Evolutionary conservation across 2,888 invertebrate genomes (phyloP), one percentile per base, ranked within the genome.

Genomic region (Phalera bucephala): DNA sequence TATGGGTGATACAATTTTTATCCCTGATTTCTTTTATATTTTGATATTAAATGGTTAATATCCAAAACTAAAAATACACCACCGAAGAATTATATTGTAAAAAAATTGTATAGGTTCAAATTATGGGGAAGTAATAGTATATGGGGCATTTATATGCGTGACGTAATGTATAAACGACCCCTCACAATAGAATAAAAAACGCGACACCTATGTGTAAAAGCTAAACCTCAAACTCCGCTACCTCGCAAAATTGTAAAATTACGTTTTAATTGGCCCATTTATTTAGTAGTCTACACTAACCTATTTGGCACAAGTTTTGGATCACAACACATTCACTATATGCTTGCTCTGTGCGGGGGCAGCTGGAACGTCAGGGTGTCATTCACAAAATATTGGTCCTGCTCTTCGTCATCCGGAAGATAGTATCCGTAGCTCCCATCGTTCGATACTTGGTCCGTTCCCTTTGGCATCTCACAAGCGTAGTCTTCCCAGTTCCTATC

Each of bases 381-480:
- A 22, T 90, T 88, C 4, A 88, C 69, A 40, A 85, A 90, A 40
- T 80, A 81, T 51, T 78, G 77, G 5, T 80, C 75, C 10, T 84
- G 77, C 0, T 87, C 80, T 0, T 82, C 77, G 0, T 88, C 85
- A 25, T 88, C 86, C 0, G 84, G 86, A 1, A 90, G 49, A 35
- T 88, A 89, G 46, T 90, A 90, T 1, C 88, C 90, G 30, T 83
- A 90, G 33, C 89, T 89, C 0, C 85, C 89, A 26, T 89, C 89
- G 40, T 82, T 83, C 0, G 89, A 87, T 1, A 82, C 54, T 28
- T 80, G 79, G 39, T 88, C 87, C 0, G 65, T 42, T 1, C 61
- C 72, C 37, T 60, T 72, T 0, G 83, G 80, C 71, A 84, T 64
- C 0, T 78, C 74, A 45, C 83, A 78, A 0, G 60, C 62, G 17